Evolutionary conservation across 2,113 vertebrate species (phyloP).

Genomic region (Sterna hirundo): DNA sequence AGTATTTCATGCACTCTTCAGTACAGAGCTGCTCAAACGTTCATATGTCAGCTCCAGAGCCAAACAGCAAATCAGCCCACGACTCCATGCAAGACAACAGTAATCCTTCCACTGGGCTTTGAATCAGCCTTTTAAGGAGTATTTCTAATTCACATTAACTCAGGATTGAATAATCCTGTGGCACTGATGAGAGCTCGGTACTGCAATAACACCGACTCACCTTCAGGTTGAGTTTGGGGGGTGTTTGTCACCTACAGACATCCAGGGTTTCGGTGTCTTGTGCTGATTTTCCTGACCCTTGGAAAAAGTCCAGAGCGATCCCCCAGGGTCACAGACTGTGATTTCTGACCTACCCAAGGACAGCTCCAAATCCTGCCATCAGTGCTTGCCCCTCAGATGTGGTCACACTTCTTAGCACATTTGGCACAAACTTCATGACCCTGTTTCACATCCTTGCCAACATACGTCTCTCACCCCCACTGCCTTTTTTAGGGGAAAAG

Average conservation of each 20-base stretch:
- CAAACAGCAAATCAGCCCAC: not conserved
- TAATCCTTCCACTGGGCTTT: not conserved
- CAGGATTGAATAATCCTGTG: not conserved
- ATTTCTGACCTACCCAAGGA: not conserved
- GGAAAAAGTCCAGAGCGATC: not conserved
- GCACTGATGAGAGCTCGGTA: not conserved
- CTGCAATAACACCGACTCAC: not conserved
- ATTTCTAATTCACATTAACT: not conserved
- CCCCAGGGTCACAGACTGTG: not conserved
- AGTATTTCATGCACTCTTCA: constrained; percentile 35
- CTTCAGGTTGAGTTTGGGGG: not conserved
- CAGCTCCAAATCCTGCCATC: not conserved
- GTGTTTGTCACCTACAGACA: not conserved
- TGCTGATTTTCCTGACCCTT: not conserved
- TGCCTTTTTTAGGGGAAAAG: not conserved
- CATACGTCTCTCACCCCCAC: too few relatives aligned
- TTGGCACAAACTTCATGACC: not conserved
- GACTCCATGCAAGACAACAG: not conserved
- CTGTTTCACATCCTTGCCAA: not conserved
- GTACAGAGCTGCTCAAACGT: constrained; percentile 54
- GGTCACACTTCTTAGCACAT: not conserved
- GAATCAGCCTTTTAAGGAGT: not conserved
- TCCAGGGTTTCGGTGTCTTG: not conserved
- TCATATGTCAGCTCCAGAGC: not conserved
- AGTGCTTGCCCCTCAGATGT: accelerated